These are phyloP conservation scores for Syndactyla subalaris DNA, from an alignment of 2,797 vertebrate genomes.

Conservation along the genomic window DNA sequence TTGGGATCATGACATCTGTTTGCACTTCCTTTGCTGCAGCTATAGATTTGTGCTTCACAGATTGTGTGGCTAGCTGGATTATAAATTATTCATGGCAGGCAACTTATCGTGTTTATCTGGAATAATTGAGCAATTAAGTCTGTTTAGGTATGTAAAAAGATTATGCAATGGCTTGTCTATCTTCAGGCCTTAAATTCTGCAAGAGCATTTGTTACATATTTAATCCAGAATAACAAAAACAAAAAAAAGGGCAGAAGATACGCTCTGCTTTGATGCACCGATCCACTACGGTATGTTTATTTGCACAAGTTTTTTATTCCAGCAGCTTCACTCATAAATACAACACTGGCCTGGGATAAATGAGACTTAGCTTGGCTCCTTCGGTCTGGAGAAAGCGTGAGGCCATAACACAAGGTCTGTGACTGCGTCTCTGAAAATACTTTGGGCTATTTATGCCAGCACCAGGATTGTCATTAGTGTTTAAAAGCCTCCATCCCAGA, in stretches of 20 bases:
- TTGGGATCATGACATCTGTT: not conserved
- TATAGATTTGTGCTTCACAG: not conserved
- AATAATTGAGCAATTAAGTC: constrained; percentile 67
- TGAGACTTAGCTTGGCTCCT: not conserved
- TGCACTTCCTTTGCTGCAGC: not conserved
- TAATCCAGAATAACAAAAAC: constrained; percentile 15
- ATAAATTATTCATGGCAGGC: constrained; percentile 55
- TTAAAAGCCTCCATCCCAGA: not conserved
- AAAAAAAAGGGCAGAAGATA: not conserved
- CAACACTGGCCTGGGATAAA: not conserved
- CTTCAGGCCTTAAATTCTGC: constrained; percentile 34
- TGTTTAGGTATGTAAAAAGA: constrained; percentile 63
- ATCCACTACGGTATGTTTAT: not conserved
- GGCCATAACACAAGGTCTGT: not conserved
- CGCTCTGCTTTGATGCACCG: not conserved
- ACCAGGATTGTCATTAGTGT: not conserved
- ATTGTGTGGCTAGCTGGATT: constrained; percentile 30
- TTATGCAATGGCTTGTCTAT: constrained; percentile 37
- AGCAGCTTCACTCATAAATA: not conserved
- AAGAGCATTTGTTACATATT: constrained; percentile 14
- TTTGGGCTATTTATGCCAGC: not conserved
- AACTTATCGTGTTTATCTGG: constrained; percentile 60
- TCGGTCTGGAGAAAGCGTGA: not conserved
- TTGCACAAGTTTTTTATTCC: not conserved
- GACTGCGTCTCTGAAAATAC: not conserved